Evolutionary conservation across 2,113 vertebrate genomes (phyloP).

Genomic region (Aepyceros melampus): DNA sequence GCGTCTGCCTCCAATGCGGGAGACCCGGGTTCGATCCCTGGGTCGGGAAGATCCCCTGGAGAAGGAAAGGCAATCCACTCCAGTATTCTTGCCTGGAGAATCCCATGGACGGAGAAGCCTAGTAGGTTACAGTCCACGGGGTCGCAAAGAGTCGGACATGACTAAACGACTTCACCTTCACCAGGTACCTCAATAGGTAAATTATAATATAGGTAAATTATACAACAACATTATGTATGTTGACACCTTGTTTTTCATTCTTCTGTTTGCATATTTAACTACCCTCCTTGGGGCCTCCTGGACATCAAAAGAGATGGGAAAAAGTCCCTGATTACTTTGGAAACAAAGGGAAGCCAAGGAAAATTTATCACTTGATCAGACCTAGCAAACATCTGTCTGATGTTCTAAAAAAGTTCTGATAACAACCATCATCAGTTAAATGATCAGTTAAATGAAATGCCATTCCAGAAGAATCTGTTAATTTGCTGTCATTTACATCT

Average conservation of each 20-base stretch:
- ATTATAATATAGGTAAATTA: not conserved
- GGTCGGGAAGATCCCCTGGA: too few relatives aligned
- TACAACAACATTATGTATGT: not conserved
- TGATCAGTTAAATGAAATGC: not conserved
- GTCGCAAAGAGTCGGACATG: too few relatives aligned
- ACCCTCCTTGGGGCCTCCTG: not conserved
- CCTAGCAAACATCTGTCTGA: slow-evolving; percentile 16
- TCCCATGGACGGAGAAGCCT: too few relatives aligned
- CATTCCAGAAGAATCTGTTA: not conserved
- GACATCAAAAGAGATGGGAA: not conserved
- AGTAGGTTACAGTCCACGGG: too few relatives aligned
- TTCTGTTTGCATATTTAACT: slow-evolving; percentile 1
- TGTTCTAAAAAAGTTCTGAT: slow-evolving; percentile 38
- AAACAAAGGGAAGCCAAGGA: slow-evolving; percentile 35
- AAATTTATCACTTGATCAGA: not conserved
- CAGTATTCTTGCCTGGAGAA: too few relatives aligned
- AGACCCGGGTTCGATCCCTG: too few relatives aligned
- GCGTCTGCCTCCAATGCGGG: too few relatives aligned
- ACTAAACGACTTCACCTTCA: too few relatives aligned
- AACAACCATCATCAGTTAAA: slow-evolving; percentile 11
- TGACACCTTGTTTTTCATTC: not conserved
- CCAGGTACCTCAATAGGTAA: not conserved
- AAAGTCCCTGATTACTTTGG: slow-evolving; percentile 18
- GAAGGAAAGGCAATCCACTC: too few relatives aligned
- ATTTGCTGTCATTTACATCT: not conserved